These are phyloP conservation scores for Pandemis corylana DNA, from an alignment of 2,888 invertebrate genomes.

Conservation along the genomic window DNA sequence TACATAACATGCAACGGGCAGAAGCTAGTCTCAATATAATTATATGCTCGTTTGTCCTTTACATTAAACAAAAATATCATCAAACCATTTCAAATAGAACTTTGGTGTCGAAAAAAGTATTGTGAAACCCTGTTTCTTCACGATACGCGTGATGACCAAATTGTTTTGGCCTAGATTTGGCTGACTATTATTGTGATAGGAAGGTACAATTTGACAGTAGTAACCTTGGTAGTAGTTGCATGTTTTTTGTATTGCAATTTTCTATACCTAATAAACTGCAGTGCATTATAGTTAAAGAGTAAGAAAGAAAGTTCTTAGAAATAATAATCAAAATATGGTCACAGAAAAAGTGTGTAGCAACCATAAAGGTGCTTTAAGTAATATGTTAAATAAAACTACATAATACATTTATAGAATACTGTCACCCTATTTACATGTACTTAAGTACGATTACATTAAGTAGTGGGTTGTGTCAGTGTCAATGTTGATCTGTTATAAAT, in stretches of 20 bases:
- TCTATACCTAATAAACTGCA: not conserved
- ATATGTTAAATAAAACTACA: slow-evolving; percentile 14
- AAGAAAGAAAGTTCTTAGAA: slow-evolving; percentile 1
- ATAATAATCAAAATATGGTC: not conserved
- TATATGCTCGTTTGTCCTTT: no score
- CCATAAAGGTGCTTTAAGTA: not conserved
- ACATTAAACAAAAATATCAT: not conserved
- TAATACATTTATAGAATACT: slow-evolving; percentile 52
- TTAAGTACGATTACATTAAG: slow-evolving; percentile 70
- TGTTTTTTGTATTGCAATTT: not conserved
- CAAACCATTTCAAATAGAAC: not conserved
- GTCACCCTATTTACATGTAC: slow-evolving; percentile 69
- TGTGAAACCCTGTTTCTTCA: not conserved
- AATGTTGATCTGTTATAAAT: slow-evolving; percentile 76
- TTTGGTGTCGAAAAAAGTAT: no score
- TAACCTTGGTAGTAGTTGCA: not conserved
- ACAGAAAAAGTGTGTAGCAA: slow-evolving; percentile 2
- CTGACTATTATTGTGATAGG: not conserved
- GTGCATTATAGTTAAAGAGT: not conserved
- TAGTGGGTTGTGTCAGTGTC: slow-evolving; percentile 46
- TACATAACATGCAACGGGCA: no score
- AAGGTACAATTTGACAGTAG: not conserved
- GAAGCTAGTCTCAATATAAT: no score
- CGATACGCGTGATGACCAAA: not conserved
- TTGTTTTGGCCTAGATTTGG: not conserved